Percentiles rank a stretch among this genome's conserved stretches.
Conservation (phyloP, 1,140 invertebrate genomes). For the Ruditapes philippinarum region DNA sequence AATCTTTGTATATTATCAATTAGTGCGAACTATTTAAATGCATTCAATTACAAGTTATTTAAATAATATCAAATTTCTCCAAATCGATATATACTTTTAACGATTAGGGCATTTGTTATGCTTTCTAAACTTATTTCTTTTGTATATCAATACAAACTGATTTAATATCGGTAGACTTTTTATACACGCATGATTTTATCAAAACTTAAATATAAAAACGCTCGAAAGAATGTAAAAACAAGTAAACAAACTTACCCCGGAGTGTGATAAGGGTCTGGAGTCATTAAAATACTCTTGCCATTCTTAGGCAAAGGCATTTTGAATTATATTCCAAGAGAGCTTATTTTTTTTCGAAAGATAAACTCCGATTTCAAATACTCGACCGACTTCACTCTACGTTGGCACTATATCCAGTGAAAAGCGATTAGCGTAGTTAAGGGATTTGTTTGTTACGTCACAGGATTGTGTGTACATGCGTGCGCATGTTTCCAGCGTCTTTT, state of each 20-base stretch:
- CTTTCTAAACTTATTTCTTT: constrained; percentile 5
- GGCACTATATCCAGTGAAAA: constrained; percentile 18
- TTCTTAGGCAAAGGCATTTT: constrained; percentile 74
- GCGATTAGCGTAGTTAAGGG: constrained; percentile 67
- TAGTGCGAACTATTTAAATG: background rate
- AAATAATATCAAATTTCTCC: background rate
- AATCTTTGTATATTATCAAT: no score
- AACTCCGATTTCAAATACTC: constrained; percentile 27
- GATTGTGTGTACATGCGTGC: constrained; percentile 35
- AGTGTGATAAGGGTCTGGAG: constrained; percentile 81
- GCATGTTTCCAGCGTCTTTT: constrained; percentile 56
- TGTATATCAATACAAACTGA: background rate
- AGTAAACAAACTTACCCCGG: constrained; percentile 77
- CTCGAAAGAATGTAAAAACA: constrained; percentile 5
- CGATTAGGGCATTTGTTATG: background rate
- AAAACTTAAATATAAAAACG: background rate
- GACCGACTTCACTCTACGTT: background rate
- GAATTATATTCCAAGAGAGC: background rate
- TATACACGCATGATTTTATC: constrained; percentile 14
- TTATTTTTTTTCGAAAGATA: background rate
- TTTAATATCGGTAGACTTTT: constrained; percentile 14
- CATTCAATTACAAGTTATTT: constrained; percentile 1
- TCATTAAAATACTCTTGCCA: constrained; percentile 81
- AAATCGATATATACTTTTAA: constrained; percentile 19
- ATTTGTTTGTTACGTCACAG: constrained; percentile 61